Base-by-base conservation (phyloP, 2,113 vertebrate species). In the Oreochromis aureus region DNA sequence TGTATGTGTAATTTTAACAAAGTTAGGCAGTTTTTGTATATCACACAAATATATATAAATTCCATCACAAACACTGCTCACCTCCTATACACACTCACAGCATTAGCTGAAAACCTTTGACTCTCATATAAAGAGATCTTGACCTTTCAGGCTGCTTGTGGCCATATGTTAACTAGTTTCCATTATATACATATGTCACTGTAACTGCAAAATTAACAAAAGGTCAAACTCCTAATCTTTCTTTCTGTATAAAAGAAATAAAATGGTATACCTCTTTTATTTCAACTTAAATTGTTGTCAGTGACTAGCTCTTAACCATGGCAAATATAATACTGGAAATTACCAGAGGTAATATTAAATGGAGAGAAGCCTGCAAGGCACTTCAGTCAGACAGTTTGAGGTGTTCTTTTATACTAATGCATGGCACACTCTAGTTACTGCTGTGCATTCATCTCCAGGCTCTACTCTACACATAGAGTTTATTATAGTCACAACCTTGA, bases 361-460 rank as follows among this genome's bases (percentile, higher is more conserved):
- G 9, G 53, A 76, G 27, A 61, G 9, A 81, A 66, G 32, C 81
- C 27, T 83, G 34, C 10, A 18, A 82, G 34, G 10, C 7, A 32
- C 84, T 84, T 73, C n/a, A 82, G 30, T 8, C 54, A 81, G 53
- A 84, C 48, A 48, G 5, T 61, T 32, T 80, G 15, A 86, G 61
- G 10, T 41, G 13, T 27, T 30, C 56, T 86, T 78, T 44, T 54
- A 12, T 30, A n/a, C 59, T 51, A 48, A 82, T 34, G 76, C 81
- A 59, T 58, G 63, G 63, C 53, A 79, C 54, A 39, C n/a, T 53
- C 61, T 15, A 4, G 19, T 51, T 53, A 58, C 76, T 39, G 32
- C 69, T 83, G 83, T 73, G 53, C 58, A 82, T 86, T 83, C 82
- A 89, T 63, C 84, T 90, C 56, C 66, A 46, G 78, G 84, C 59